phyloP scores from a whole-genome alignment of 2,113 vertebrate species.

The Beaufortia kweichowensis region DNA sequence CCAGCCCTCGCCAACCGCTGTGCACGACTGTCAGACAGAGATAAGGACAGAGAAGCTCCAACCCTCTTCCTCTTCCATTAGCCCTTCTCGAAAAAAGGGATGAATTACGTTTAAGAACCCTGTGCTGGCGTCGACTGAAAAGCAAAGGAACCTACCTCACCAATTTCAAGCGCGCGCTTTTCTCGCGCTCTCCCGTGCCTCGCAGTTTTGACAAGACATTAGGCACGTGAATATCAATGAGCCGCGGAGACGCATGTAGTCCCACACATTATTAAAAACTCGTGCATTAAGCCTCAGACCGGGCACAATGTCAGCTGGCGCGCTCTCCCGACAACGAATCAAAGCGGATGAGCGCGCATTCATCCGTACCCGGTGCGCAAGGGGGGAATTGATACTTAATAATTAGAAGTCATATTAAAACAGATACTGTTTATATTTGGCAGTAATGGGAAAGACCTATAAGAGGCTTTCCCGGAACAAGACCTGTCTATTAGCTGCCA shows the following conservation, averaged over 20 bases:
- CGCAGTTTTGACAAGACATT: constrained; percentile 74
- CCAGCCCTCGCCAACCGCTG: constrained; percentile 90
- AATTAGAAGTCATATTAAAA: constrained; percentile 81
- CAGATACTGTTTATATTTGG: constrained; percentile 79
- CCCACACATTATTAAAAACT: constrained; percentile 76
- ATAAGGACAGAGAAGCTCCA: constrained; percentile 89
- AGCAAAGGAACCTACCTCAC: constrained; percentile 68
- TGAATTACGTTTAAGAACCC: constrained; percentile 78
- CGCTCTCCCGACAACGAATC: constrained; percentile 73
- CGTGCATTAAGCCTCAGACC: constrained; percentile 76
- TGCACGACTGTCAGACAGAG: constrained; percentile 98
- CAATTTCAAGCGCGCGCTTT: constrained; percentile 72
- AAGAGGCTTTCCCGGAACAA: constrained; percentile 76
- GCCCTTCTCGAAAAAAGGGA: constrained; percentile 74
- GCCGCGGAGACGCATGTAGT: constrained; percentile 72
- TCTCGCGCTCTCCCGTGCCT: constrained; percentile 67
- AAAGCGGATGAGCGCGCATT: constrained; percentile 76
- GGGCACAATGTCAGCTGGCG: constrained; percentile 80
- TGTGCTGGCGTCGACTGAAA: constrained; percentile 70
- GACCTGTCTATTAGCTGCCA: constrained; percentile 73
- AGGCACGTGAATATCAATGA: constrained; percentile 79
- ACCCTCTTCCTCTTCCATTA: constrained; percentile 79
- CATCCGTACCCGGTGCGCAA: constrained; percentile 71
- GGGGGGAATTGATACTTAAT: constrained; percentile 74
- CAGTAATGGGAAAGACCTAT: constrained; percentile 72